Conservation (phyloP, 2,888 invertebrate species). For the Bembecia ichneumoniformis region DNA sequence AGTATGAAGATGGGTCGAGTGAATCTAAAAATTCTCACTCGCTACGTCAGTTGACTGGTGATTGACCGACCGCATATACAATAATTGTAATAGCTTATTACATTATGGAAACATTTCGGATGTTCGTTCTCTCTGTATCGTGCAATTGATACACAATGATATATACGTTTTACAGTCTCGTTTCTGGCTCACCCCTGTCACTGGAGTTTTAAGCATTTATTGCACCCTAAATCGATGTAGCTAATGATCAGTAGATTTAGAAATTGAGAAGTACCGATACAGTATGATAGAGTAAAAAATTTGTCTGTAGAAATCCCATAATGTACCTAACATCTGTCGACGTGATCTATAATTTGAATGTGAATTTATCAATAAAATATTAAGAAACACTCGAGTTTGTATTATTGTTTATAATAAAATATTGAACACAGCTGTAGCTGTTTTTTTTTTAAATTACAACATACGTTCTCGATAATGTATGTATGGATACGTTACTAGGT, state of each 20-base stretch:
- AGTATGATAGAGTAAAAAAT: conserved; percentile 61
- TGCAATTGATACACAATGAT: conserved; percentile 21
- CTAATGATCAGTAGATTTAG: conserved; percentile 58
- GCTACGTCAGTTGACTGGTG: neutral
- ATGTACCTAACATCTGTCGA: conserved; percentile 62
- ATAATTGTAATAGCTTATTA: conserved; percentile 47
- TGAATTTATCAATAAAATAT: conserved; percentile 70
- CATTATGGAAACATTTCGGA: conserved; percentile 64
- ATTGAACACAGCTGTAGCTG: neutral
- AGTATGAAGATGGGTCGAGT: neutral
- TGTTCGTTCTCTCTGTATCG: conserved; percentile 58
- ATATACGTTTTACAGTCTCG: conserved; percentile 52
- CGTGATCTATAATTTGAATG: conserved; percentile 71
- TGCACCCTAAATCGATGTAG: conserved; percentile 62
- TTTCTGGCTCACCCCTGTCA: conserved; percentile 47
- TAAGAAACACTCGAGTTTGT: conserved; percentile 39
- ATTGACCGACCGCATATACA: no score
- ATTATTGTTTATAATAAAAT: neutral
- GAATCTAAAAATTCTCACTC: no score
- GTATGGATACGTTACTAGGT: no score
- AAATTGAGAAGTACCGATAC: conserved; percentile 65
- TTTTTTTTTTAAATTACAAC: neutral
- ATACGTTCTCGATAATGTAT: no score
- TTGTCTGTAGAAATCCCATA: conserved; percentile 62
- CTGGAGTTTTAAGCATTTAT: conserved; percentile 64